Evolutionary conservation across 1,140 invertebrate species (phyloP), one percentile per base, ranked within the genome.

Genomic region (Drosophila yakuba): DNA sequence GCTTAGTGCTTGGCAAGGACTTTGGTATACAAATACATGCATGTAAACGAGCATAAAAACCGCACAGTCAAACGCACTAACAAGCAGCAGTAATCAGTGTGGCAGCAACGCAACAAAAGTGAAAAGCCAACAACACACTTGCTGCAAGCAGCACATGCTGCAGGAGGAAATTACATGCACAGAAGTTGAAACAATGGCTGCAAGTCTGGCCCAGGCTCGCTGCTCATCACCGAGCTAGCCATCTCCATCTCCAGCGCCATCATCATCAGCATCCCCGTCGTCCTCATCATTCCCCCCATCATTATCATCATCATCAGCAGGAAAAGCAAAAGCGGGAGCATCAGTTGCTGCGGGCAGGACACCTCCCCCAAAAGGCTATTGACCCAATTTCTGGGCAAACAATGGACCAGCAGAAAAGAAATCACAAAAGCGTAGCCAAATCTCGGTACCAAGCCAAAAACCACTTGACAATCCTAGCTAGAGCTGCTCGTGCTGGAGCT

Each of bases 61-160:
- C 81, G 82, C 81, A 86, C 60, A 85, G 82, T 55, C 81, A 85
- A 85, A 85, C 82, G 81, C 82, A 86, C 81, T 85, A 85, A 85
- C 81, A 85, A 85, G 82, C 81, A 73, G 66, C 74, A 74, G 82
- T 85, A 85, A 85, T 85, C 81, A 85, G 82, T 78, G 81, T 59
- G 67, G 62, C 74, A 85, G 79, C 72, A 68, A 58, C 36, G 79
- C 72, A 68, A 58, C 36, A 47, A 61, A 54, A 72, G 55, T 60
- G 47, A 57, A 60, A 32, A 57, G 47, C 58, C 59, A 57, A 25
- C 43, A 14, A 39, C 55, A 68, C 54, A 39, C 36, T 54, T 56
- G 56, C 23, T 25, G 45, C 45, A 45, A 51, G 68, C 60, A 35
- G 61, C 58, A 67, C 23, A 25, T 62, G 62, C 54, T 51, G 36